Conservation (phyloP, 1,140 invertebrate genomes). For the Lepidurus packardi region DNA sequence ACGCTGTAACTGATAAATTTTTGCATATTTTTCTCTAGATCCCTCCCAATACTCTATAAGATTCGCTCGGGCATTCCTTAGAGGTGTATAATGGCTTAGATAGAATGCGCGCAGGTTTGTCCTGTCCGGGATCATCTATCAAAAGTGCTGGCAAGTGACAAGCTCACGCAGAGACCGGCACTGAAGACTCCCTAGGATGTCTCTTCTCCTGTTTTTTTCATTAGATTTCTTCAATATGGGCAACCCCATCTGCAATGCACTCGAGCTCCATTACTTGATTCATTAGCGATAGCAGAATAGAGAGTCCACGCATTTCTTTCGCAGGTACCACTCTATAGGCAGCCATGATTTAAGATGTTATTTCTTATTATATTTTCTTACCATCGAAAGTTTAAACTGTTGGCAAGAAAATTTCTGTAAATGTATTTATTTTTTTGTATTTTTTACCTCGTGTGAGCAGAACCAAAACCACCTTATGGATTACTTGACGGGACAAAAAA, state of each 20-base stretch:
- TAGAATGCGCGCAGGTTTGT: background rate
- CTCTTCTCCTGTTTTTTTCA: slow-evolving; percentile 5
- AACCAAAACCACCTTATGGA: no score
- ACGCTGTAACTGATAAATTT: background rate
- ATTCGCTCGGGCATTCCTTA: background rate
- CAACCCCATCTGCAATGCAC: background rate
- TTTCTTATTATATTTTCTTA: no score
- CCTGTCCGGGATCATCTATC: slow-evolving; percentile 1
- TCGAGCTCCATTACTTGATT: slow-evolving; percentile 4
- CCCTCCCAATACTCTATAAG: background rate
- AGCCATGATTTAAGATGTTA: no score
- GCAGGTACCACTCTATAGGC: no score
- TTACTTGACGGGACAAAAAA: background rate
- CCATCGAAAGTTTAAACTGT: no score
- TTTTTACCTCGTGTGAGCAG: no score
- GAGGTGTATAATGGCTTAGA: background rate
- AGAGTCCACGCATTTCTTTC: background rate
- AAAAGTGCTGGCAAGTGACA: slow-evolving; percentile 11
- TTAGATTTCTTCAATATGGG: background rate
- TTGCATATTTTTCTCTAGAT: slow-evolving; percentile 10
- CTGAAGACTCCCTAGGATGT: slow-evolving; percentile 7
- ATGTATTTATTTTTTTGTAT: no score
- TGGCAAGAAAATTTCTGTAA: no score
- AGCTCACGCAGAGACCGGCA: slow-evolving; percentile 16
- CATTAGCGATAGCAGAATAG: background rate